Percentiles rank a stretch among this genome's conserved stretches.
phyloP scores from a whole-genome alignment of 2,797 vertebrate species.

The Sebastes melanostomus region DNA sequence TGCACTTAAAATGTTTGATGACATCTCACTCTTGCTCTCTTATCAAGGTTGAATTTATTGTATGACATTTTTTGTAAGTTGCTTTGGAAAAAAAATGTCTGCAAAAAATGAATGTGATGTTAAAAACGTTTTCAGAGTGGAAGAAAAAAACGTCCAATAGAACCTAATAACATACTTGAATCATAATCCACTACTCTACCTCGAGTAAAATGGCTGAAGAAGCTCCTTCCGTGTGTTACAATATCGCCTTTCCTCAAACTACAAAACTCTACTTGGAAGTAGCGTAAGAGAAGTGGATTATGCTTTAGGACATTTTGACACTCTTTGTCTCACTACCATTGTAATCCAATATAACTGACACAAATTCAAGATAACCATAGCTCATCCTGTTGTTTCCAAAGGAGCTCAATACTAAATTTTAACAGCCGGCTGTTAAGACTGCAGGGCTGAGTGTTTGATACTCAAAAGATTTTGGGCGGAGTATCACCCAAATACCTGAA shows the following conservation, averaged over 20 bases:
- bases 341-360: slow-evolving; percentile 5
- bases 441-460: neutral
- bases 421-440: neutral
- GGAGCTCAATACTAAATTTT: neutral
- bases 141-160: neutral
- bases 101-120: neutral
- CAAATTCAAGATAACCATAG: neutral
- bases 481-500: slow-evolving; percentile 17
- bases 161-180: neutral
- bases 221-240: neutral
- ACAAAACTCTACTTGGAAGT: neutral
- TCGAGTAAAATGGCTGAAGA: neutral
- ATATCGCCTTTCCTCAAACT: neutral
- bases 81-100: neutral
- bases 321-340: neutral
- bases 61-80: neutral
- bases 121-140: neutral
- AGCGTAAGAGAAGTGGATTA: neutral
- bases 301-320: neutral
- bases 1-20: slow-evolving; percentile 5
- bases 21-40: neutral
- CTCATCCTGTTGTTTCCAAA: neutral
- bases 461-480: slow-evolving; percentile 5
- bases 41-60: neutral
- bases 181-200: neutral